Conservation (phyloP, 2,888 invertebrate genomes). For the Polylopha cassiicola region DNA sequence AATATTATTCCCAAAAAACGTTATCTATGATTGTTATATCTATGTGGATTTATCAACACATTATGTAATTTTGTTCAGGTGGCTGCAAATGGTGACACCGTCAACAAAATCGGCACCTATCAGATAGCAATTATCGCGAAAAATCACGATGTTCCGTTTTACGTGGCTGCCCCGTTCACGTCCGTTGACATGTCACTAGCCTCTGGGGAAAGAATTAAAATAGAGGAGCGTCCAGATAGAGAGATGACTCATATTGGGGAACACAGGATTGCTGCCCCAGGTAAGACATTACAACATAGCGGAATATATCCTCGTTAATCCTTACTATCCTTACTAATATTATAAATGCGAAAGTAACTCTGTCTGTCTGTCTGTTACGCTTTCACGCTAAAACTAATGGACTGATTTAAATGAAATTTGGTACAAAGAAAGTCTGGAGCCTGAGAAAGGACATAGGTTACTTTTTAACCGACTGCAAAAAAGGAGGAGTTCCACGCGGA, state of each 20-base stretch:
- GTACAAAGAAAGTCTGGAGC: too few species aligned
- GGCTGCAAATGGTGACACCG: slow-evolving; percentile 97
- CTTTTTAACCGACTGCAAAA: too few species aligned
- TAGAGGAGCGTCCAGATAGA: slow-evolving; percentile 93
- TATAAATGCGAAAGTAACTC: not conserved
- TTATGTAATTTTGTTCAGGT: slow-evolving; percentile 68
- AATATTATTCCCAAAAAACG: too few species aligned
- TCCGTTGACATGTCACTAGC: slow-evolving; percentile 89
- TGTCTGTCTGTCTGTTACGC: too few species aligned
- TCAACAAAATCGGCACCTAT: slow-evolving; percentile 98
- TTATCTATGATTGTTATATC: too few species aligned
- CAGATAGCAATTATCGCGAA: slow-evolving; percentile 96
- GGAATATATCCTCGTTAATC: not conserved
- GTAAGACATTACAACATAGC: slow-evolving; percentile 65
- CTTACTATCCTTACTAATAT: not conserved
- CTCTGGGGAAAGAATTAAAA: slow-evolving; percentile 91
- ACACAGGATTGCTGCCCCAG: slow-evolving; percentile 90
- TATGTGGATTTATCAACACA: too few species aligned
- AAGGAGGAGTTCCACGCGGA: too few species aligned
- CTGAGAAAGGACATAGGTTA: too few species aligned
- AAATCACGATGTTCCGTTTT: slow-evolving; percentile 95
- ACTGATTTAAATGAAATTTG: too few species aligned
- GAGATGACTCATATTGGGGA: slow-evolving; percentile 96
- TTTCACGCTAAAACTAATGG: too few species aligned
- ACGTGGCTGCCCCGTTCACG: slow-evolving; percentile 94